phyloP scores from a whole-genome alignment of 2,888 invertebrate species.

The Thymelicus acteon region DNA sequence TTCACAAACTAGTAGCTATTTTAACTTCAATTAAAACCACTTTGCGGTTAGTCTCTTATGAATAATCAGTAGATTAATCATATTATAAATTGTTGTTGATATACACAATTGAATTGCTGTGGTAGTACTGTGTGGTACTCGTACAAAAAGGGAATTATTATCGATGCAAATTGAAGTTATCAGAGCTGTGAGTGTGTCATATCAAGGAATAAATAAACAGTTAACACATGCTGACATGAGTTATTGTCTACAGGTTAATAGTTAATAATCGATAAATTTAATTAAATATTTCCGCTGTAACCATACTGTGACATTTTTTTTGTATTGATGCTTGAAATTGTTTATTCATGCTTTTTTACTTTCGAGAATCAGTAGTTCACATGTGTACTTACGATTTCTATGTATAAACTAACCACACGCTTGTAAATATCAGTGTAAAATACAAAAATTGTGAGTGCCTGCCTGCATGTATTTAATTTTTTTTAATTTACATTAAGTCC shows the following conservation, averaged over 20 bases:
- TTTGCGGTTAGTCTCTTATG: background rate
- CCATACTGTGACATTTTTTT: background rate
- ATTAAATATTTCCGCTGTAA: constrained; percentile 17
- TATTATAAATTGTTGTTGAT: constrained; percentile 23
- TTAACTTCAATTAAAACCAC: constrained; percentile 1
- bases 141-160: constrained; percentile 23
- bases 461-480: too few relatives aligned
- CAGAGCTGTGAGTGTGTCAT: constrained; percentile 11
- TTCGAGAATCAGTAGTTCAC: too few relatives aligned
- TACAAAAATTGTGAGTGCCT: too few relatives aligned
- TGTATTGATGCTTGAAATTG: background rate
- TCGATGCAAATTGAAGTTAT: constrained; percentile 26
- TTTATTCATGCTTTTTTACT: too few relatives aligned
- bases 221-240: background rate
- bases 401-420: too few relatives aligned
- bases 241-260: constrained; percentile 9
- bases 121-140: background rate
- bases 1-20: background rate
- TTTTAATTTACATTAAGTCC: too few relatives aligned
- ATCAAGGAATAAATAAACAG: constrained; percentile 18
- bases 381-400: too few relatives aligned
- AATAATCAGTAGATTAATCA: constrained; percentile 21
- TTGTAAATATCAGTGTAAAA: too few relatives aligned
- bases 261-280: background rate
- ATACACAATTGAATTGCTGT: constrained; percentile 11